phyloP scores from a whole-genome alignment of 2,113 vertebrate species.

The Ctenomys sociabilis region DNA sequence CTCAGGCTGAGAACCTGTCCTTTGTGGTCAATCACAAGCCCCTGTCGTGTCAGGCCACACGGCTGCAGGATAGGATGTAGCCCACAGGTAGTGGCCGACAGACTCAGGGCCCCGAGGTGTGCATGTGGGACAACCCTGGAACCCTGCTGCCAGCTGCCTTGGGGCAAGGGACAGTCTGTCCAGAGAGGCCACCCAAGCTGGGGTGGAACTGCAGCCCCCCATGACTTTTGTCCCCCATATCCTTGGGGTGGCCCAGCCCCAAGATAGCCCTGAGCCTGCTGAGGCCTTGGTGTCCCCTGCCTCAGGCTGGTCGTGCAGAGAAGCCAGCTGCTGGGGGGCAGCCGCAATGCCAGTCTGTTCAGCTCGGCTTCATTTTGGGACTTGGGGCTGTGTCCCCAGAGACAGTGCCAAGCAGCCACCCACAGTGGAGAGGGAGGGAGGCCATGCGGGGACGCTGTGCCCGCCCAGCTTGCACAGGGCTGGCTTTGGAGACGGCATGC shows the following conservation, averaged over 20 bases:
- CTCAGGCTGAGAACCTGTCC: neutral
- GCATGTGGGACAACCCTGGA: neutral
- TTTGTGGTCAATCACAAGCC: too few relatives aligned
- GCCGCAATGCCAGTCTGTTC: accelerated
- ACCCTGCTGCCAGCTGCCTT: accelerated
- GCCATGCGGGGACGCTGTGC: too few relatives aligned
- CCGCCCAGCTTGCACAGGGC: neutral
- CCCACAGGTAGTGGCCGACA: neutral
- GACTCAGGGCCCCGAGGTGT: neutral
- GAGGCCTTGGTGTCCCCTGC: neutral
- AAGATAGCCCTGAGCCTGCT: too few relatives aligned
- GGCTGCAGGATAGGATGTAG: too few relatives aligned
- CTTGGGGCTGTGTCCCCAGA: accelerated
- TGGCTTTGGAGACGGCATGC: neutral
- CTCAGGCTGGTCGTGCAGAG: accelerated
- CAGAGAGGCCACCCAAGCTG: neutral
- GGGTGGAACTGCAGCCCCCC: neutral
- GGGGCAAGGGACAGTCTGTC: neutral
- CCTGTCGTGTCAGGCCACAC: neutral
- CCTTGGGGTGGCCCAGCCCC: neutral
- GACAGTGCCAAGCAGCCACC: accelerated
- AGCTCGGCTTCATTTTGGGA: neutral
- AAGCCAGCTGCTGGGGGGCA: accelerated
- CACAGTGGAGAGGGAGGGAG: accelerated
- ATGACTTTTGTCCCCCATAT: neutral